Base-by-base conservation (phyloP, 2,797 vertebrate species). In the Oceanodroma leucorhoa region DNA sequence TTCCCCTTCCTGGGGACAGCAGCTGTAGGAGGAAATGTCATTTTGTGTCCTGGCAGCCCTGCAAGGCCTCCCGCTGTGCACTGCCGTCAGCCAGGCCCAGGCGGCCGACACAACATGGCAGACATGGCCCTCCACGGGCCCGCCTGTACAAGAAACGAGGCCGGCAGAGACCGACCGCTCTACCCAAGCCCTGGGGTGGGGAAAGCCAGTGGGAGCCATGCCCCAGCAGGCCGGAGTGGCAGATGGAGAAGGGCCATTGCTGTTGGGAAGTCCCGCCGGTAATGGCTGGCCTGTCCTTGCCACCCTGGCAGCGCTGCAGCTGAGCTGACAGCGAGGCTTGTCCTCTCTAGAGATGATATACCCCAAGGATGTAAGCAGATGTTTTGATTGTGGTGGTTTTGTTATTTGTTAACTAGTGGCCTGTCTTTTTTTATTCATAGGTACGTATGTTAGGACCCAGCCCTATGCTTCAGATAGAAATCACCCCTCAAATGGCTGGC, bases 181-280 rank as follows among this genome's bases (percentile, higher is more conserved):
- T 38, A 13, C 30, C 23, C 32, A 22, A 27, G 45, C 27, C 22
- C 32, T 29, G 27, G 23, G 22, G 34, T 1, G 1, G 34, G 76
- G 16, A 60, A 54, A 61, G 21, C 17, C 1, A 0, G 30, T 9
- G 48, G 30, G 14, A 48, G 46, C 65, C 60, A 19, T 27, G 10
- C 2, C 43, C 32, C 32, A n/a, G 43, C 14, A 48, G 27, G 46
- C 10, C 1, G 0, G 53, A 36, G 24, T 7, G 26, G 65, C 34
- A 24, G 43, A 29, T 21, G 27, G 17, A 79, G 27, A 62, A 41
- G 54, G 30, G 15, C 12, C 14, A 0, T 7, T 26, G 53, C 46
- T 0, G 0, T 27, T 0, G 0, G 36, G 53, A 48, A 72, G 48
- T 6, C 36, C 29, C 2, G 1, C 0, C 0, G 26, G 30, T 23